Evolutionary conservation across 2,797 vertebrate genomes (phyloP), one percentile per base, ranked within the genome.

Genomic region (Clamator glandarius): DNA sequence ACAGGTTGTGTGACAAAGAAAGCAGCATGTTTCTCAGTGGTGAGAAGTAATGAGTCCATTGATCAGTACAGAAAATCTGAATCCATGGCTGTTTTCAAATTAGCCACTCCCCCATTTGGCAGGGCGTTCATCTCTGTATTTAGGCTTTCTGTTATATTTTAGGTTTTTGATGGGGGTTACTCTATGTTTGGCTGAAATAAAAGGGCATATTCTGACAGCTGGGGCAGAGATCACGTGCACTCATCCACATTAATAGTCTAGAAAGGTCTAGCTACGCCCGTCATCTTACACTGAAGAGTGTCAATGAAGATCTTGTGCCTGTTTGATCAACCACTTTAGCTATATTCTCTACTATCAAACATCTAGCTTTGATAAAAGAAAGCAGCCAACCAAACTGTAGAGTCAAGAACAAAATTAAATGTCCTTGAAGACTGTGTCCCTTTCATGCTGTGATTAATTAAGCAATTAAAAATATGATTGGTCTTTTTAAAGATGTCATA

Each of bases 391-490:
- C 57, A 44, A 84, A 92, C 29, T 70, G 61, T 3, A 3, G 18
- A 63, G 50, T 50, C 31, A 61, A 74, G 33, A 8, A 62, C 61
- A 68, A 50, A 64, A 24, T 24, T 9, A 51, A 74, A 83, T 25
- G 78, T 75, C 96, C 93, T 96, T 93, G 92, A 93, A 87, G 76
- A 42, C 1, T 35, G 39, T 75, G 29, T 18, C 54, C 33, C 42
- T 89, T 92, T 92, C 90, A 69, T 76, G 83, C 74, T 95, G 69
- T 94, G 92, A 96, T 90, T 94, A 96, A 93, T 91, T 95, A 96
- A 96, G 89, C 70, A 94, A 94, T 94, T 95, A 92, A 63, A 95
- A 94, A 33, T 81, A 92, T 57, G 86, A 93, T 75, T 90, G 84
- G 84, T 93, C 88, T 95, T 93, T 95, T 86, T 76, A 89, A 94